These are phyloP conservation scores for Tetragonula clypearis DNA, from an alignment of 1,140 invertebrate species.

Conservation along the genomic window DNA sequence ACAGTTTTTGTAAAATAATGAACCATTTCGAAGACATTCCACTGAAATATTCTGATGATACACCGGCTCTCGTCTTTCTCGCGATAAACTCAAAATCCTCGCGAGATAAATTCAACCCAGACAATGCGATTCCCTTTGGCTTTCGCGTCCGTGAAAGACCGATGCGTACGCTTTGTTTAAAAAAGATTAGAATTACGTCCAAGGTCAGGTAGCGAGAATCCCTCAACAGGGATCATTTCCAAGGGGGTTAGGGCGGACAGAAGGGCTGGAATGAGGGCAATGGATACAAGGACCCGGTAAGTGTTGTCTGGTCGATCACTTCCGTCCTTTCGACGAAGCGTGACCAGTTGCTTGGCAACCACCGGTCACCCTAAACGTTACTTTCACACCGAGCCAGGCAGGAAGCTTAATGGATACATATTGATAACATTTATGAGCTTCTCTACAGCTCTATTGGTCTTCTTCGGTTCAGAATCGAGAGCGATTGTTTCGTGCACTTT, in stretches of 20 bases:
- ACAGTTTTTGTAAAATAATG: too few relatives aligned
- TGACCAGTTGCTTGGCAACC: slow-evolving; percentile 18
- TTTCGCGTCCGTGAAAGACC: not conserved
- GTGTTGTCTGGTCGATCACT: slow-evolving; percentile 21
- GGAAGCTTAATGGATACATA: slow-evolving; percentile 2
- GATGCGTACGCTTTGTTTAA: not conserved
- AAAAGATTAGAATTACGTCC: slow-evolving; percentile 4
- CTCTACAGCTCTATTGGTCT: not conserved
- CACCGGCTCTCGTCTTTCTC: not conserved
- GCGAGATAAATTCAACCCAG: not conserved
- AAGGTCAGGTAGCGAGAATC: slow-evolving; percentile 1
- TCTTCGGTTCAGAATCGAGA: not conserved
- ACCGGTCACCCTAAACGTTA: not conserved
- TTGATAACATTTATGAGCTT: slow-evolving; percentile 1
- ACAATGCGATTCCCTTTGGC: not conserved
- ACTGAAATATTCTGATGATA: fast-evolving
- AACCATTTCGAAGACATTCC: too few relatives aligned
- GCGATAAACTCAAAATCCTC: not conserved
- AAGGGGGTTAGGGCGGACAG: not conserved
- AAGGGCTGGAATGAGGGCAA: not conserved
- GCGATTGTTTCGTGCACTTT: not conserved
- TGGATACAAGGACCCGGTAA: slow-evolving; percentile 15
- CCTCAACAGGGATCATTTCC: not conserved
- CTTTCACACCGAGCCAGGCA: not conserved
- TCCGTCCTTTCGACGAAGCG: slow-evolving; percentile 9